Base-by-base conservation (phyloP, 2,113 vertebrate genomes). In the Pantherophis guttatus region DNA sequence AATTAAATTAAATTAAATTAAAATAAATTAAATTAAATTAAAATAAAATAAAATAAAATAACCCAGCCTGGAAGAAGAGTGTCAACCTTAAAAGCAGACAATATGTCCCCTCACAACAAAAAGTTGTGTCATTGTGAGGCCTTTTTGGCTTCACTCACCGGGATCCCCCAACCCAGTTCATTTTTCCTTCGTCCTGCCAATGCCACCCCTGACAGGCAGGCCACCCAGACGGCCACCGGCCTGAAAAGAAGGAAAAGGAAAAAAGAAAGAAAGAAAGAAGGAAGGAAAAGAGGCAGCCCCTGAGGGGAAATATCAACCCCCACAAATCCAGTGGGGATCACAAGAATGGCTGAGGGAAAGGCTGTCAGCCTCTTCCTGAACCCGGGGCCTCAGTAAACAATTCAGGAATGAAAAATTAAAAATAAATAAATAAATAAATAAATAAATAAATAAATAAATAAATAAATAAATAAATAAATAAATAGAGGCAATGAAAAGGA, bases 161-260 rank as follows among this genome's bases (percentile, higher is more conserved):
- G 62, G 98, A 98, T 52, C 98, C 98, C 0, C 98, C 98, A 0
- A 99, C 98, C 98, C 98, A 99, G 55, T 99, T 99, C 98, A 99
- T 99, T 90, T 94, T 94, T 95, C 8, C 75, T 90, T 59, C 87
- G 8, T 0, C 3, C 10, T 8, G 39, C 55, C 7, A 54, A 8
- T 1, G 23, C 33, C 15, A 57, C 21, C 81, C 57, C 39, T 21
- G 5, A n/a, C n/a, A 87, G 58, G 48, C 1, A 7, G 44, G 54
- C 24, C 48, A 23, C 54, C 0, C 15, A n/a, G 26, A 81, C 12
- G 19, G 1, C 12, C 5, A n/a, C 19, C 0, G 3, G 65, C 53
- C 50, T 62, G 33, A 12, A 29, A 85, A 15, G 48, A n/a, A 55
- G 12, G 65, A n/a, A 70, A 70, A 24, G 23, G 55, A 2, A 57